phyloP scores from a whole-genome alignment of 2,888 invertebrate species.

The Trilocha varians region DNA sequence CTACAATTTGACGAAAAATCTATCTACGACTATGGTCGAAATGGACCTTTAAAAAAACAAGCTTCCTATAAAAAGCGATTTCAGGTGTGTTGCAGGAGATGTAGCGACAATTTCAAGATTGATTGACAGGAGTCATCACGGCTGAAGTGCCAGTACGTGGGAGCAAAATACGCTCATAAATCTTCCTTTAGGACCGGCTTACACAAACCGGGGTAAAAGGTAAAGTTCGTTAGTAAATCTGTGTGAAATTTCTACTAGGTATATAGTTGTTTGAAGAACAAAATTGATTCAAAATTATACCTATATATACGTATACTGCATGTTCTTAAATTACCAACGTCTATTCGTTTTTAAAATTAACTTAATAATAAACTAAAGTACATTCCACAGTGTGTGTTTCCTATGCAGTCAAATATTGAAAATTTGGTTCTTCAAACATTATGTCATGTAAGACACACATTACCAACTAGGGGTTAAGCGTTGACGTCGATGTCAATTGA shows the following conservation, averaged over 20 bases:
- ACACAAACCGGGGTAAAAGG: too few species aligned
- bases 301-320: too few species aligned
- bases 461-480: constrained; percentile 48
- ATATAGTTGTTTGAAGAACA: too few species aligned
- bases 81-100: constrained; percentile 15
- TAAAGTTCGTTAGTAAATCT: too few species aligned
- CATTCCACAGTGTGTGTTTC: background rate
- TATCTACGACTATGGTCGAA: too few species aligned
- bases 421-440: constrained; percentile 8
- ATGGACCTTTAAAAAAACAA: background rate
- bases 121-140: constrained; percentile 60
- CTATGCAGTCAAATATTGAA: constrained; percentile 5
- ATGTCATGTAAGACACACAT: constrained; percentile 39
- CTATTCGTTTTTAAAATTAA: too few species aligned
- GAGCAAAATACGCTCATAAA: constrained; percentile 55
- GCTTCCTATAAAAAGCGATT: constrained; percentile 2
- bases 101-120: constrained; percentile 46
- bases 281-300: too few species aligned
- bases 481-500: constrained; percentile 65
- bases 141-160: constrained; percentile 42
- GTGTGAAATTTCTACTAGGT: too few species aligned
- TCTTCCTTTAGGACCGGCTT: constrained; percentile 38
- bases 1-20: too few species aligned
- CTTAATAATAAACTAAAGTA: too few species aligned
- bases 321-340: too few species aligned